Percentiles rank a stretch among this genome's conserved stretches.
Conservation (phyloP, 2,888 invertebrate genomes). For the Thymelicus lineola region DNA sequence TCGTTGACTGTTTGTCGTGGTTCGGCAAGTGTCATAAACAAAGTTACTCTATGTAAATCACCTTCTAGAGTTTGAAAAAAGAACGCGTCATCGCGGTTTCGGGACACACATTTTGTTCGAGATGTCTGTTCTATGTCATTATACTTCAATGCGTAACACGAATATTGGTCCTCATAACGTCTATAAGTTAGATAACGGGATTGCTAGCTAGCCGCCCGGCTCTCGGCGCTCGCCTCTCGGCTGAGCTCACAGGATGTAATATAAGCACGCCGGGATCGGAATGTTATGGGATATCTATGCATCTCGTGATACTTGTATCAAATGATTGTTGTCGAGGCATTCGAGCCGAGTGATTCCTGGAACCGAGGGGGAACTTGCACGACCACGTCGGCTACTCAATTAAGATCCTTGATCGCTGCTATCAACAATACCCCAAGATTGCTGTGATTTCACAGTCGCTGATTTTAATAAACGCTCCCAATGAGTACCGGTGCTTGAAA, state of each 20-base stretch:
- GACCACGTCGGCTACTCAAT: background rate
- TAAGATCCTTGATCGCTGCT: constrained; percentile 1
- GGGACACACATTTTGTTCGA: no score
- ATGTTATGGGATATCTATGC: constrained; percentile 19
- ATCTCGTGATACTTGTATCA: constrained; percentile 3
- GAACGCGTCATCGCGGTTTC: no score
- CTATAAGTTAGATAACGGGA: constrained; percentile 51
- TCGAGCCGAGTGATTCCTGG: constrained; percentile 11
- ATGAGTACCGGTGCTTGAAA: constrained; percentile 15
- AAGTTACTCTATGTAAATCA: no score
- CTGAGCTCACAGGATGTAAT: constrained; percentile 40
- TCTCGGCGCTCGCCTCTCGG: constrained; percentile 37
- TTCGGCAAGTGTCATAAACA: no score
- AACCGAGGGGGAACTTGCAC: constrained; percentile 7
- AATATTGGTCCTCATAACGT: constrained; percentile 24
- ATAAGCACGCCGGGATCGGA: constrained; percentile 36
- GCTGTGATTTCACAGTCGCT: constrained; percentile 26
- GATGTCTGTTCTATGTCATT: no score
- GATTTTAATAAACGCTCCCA: constrained; percentile 30
- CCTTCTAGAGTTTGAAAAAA: no score
- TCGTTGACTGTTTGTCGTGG: no score
- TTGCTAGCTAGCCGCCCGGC: constrained; percentile 41
- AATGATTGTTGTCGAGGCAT: constrained; percentile 10
- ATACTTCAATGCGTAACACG: no score
- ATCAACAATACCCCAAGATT: constrained; percentile 14